Evolutionary conservation across 2,888 invertebrate genomes (phyloP).

Genomic region (Agriopis marginaria): DNA sequence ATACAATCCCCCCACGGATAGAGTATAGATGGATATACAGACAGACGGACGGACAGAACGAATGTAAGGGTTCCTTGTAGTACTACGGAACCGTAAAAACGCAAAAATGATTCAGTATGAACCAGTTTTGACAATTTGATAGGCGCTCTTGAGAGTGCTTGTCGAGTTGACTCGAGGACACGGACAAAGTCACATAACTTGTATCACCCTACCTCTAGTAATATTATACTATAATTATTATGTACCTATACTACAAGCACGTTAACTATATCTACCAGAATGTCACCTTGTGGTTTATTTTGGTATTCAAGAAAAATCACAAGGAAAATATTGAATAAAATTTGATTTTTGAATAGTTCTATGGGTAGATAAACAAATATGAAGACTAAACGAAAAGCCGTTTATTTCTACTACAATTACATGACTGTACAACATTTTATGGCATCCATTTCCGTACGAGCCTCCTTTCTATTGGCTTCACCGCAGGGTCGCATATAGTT

Average conservation of each 20-base stretch:
- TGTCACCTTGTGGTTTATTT: background rate
- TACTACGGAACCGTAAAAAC: background rate
- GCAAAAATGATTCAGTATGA: conserved; percentile 3
- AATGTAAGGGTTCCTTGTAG: no score
- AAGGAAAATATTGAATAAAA: no score
- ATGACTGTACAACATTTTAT: conserved; percentile 46
- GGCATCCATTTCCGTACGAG: conserved; percentile 52
- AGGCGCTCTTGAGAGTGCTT: background rate
- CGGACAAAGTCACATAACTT: conserved; percentile 9
- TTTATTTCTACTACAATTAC: conserved; percentile 10
- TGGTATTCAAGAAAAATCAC: background rate
- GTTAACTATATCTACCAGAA: background rate
- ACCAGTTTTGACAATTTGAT: conserved; percentile 25
- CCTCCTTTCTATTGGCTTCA: conserved; percentile 39
- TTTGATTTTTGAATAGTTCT: background rate
- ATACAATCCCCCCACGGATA: no score
- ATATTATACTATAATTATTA: background rate
- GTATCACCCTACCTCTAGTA: background rate
- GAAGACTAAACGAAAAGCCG: background rate
- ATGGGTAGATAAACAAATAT: background rate
- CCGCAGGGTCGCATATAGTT: conserved; percentile 89
- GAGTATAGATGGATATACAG: no score
- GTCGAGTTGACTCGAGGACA: conserved; percentile 10
- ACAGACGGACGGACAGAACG: no score
- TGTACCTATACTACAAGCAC: background rate